Conservation (phyloP, 2,113 vertebrate species). For the Coracopsis vasa region DNA sequence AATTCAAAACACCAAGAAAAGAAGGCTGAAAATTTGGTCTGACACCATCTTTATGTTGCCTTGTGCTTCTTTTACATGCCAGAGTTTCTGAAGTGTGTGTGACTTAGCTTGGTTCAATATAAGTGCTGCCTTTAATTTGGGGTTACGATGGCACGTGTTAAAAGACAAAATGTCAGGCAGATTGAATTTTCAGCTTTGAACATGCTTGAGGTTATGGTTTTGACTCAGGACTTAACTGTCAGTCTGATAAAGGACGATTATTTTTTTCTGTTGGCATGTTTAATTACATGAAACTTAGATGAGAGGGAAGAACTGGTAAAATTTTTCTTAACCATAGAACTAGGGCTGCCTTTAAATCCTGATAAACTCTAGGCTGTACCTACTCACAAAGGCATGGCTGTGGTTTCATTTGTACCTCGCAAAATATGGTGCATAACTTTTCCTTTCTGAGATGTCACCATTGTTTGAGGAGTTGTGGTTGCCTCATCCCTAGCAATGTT, state of each 20-base stretch:
- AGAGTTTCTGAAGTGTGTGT: not conserved
- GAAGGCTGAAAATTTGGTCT: not conserved
- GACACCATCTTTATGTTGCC: not conserved
- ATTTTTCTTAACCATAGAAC: not conserved
- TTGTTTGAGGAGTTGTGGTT: not conserved
- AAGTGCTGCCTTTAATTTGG: slow-evolving; percentile 17
- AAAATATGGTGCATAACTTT: not conserved
- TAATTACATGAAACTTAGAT: not conserved
- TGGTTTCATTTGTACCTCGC: not conserved
- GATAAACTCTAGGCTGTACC: not conserved
- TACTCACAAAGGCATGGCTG: not conserved
- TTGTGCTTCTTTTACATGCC: not conserved
- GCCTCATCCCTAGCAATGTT: not conserved
- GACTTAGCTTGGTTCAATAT: not conserved
- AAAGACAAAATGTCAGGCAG: slow-evolving; percentile 35
- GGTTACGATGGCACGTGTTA: not conserved
- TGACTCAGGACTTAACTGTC: not conserved
- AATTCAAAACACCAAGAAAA: slow-evolving; percentile 6
- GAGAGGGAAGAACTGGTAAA: not conserved
- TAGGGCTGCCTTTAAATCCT: not conserved
- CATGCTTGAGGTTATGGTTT: not conserved
- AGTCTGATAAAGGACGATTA: not conserved
- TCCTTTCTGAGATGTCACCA: not conserved
- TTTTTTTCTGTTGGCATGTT: not conserved
- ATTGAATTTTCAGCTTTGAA: slow-evolving; percentile 23